A percentile compares a stretch with the other conserved stretches of the same genome.
phyloP scores from a whole-genome alignment of 2,797 vertebrate species.

The Gymnopithys bicolor region DNA sequence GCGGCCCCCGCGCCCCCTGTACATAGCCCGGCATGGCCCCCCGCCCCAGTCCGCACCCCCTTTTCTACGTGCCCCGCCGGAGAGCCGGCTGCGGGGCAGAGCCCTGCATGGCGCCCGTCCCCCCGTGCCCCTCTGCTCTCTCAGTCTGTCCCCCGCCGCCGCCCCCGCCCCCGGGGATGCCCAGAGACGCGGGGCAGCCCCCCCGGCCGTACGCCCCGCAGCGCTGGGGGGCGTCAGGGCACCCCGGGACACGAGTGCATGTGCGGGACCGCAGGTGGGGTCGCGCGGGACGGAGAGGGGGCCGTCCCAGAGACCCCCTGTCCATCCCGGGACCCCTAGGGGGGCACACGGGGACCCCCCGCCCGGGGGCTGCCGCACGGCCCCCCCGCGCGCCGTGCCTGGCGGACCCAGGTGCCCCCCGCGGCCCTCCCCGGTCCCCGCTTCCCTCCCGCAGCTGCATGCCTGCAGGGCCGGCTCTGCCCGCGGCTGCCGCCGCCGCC shows the following conservation, averaged over 20 bases:
- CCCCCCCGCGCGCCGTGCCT: neutral
- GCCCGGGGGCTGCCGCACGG: neutral
- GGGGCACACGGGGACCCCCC: neutral
- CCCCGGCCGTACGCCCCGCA: neutral
- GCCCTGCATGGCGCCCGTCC: slow-evolving; percentile 76
- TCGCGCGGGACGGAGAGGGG: neutral
- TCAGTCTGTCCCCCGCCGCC: neutral
- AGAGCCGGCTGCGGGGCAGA: slow-evolving; percentile 47
- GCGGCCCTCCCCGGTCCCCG: neutral
- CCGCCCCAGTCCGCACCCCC: slow-evolving; percentile 12
- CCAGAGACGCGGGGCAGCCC: neutral
- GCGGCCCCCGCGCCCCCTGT: slow-evolving; percentile 70
- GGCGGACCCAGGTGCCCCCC: neutral
- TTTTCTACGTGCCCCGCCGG: slow-evolving; percentile 62
- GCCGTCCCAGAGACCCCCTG: neutral
- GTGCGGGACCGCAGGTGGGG: neutral
- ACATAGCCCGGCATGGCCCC: slow-evolving; percentile 75
- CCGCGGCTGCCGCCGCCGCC: slow-evolving; percentile 34
- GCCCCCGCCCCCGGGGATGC: neutral
- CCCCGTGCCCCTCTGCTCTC: slow-evolving; percentile 8
- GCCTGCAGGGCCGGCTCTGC: slow-evolving; percentile 63
- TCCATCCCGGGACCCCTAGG: neutral
- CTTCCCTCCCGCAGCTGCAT: slow-evolving; percentile 51
- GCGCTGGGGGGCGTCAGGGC: neutral
- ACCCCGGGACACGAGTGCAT: neutral